Evolutionary conservation across 2,888 invertebrate species (phyloP).

Genomic region (Agrenia bidenticulata): DNA sequence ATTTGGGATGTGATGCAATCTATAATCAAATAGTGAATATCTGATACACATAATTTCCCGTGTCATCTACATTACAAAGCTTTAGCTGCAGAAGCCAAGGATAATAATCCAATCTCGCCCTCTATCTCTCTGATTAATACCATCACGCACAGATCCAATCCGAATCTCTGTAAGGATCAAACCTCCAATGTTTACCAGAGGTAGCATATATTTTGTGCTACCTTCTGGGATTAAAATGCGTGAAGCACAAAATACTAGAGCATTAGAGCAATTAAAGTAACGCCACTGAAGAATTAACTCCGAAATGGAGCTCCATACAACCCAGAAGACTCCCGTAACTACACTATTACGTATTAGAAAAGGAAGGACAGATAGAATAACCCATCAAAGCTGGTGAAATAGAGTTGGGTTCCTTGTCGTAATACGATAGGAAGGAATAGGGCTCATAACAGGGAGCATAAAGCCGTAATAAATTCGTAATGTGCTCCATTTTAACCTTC

Average conservation of each 20-base stretch:
- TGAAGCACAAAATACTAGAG: not conserved
- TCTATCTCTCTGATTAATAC: not conserved
- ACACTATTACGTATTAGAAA: not conserved
- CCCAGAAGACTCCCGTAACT: too few species aligned
- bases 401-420: not conserved
- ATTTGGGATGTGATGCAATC: too few species aligned
- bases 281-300: too few species aligned
- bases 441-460: conserved; percentile 39
- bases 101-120: too few species aligned
- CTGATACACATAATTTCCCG: too few species aligned
- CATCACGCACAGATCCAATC: too few species aligned
- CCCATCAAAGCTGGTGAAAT: not conserved
- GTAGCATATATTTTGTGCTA: too few species aligned
- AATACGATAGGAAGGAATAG: conserved; percentile 8
- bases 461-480: conserved; percentile 45
- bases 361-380: not conserved
- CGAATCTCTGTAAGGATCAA: not conserved
- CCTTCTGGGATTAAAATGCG: not conserved
- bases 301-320: too few species aligned
- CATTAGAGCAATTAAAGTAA: not conserved
- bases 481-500: conserved; percentile 42
- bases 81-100: too few species aligned
- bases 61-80: too few species aligned
- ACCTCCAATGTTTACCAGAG: not conserved
- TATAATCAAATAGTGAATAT: too few species aligned